Base-by-base conservation (phyloP, 2,797 vertebrate species). In the Falco rusticolus region DNA sequence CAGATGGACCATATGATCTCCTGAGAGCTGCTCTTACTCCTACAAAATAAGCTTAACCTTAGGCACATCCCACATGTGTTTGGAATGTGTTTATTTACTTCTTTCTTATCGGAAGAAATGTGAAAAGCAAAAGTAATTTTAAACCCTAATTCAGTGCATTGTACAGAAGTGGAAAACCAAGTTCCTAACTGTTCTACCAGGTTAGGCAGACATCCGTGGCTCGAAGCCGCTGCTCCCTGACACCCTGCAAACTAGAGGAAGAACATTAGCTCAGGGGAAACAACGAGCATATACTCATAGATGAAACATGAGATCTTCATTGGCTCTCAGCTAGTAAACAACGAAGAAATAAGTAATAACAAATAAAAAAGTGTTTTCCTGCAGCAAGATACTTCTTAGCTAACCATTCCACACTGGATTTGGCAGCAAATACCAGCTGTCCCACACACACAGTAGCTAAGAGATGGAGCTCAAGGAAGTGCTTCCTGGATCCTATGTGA, bases 401-500 rank as follows among this genome's bases (percentile, higher is more conserved):
- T 64, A 28, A 89, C 19, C n/a, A 16, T 34, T 78, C 51, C 53
- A 7, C 0, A 1, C 0, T 14, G 9, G 66, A 64, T 33, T 39
- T 84, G 17, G 17, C 60, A 93, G 60, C 31, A 81, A 81, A 56
- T 1, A 53, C 12, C 41, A 59, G 31, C 31, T 47, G 16, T 15
- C 43, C 61, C 13, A 22, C 18, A 47, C 50, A 39, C 24, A 33
- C 8, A 74, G 51, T 31, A 83, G 8, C 48, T 33, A 68, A 48
- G 25, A 60, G 54, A 0, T 33, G 66, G 51, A 82, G 71, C 72
- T 54, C 51, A 19, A 59, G 26, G 63, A 89, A 68, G 24, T 1
- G 0, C 1, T 31, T 53, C 28, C 65, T 37, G 21, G 16, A 19
- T 29, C 2, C 17, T 4, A 72, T 34, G 5, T 0, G 20, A 71